These are phyloP conservation scores for Meghimatium bilineatum DNA, from an alignment of 2,888 invertebrate species.

Conservation along the genomic window DNA sequence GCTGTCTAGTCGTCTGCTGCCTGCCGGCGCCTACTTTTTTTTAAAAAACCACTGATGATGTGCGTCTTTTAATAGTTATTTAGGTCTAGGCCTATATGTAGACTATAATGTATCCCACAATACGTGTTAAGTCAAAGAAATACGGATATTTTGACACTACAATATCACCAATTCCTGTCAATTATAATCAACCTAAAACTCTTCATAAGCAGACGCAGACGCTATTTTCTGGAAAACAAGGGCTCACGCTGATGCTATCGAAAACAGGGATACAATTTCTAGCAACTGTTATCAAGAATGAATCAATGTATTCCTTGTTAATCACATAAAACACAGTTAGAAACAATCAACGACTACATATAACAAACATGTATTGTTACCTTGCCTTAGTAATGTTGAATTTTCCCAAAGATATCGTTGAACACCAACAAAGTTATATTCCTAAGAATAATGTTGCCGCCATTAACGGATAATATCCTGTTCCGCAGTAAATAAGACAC, in stretches of 20 bases:
- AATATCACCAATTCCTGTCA: not conserved
- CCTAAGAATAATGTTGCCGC: conserved; percentile 43
- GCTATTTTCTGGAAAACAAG: not conserved
- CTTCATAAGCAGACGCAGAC: not conserved
- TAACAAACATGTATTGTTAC: not conserved
- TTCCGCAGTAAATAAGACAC: conserved; percentile 1
- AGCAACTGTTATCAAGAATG: not conserved
- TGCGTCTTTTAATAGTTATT: too few species aligned
- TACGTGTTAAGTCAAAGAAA: too few species aligned
- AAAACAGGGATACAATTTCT: conserved; percentile 1
- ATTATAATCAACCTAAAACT: not conserved
- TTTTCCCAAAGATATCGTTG: not conserved
- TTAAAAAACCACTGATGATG: too few species aligned
- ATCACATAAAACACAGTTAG: not conserved
- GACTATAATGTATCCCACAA: too few species aligned
- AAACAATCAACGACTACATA: not conserved
- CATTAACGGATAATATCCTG: conserved; percentile 38
- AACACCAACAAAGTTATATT: conserved; percentile 30
- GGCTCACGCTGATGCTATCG: conserved; percentile 4
- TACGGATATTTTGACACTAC: too few species aligned
- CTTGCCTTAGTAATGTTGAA: conserved; percentile 4
- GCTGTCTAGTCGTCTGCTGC: too few species aligned
- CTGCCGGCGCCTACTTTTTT: too few species aligned
- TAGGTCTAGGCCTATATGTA: too few species aligned
- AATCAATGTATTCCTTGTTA: not conserved